Base-by-base conservation (phyloP, 2,888 invertebrate genomes). In the Limnephilus rhombicus region DNA sequence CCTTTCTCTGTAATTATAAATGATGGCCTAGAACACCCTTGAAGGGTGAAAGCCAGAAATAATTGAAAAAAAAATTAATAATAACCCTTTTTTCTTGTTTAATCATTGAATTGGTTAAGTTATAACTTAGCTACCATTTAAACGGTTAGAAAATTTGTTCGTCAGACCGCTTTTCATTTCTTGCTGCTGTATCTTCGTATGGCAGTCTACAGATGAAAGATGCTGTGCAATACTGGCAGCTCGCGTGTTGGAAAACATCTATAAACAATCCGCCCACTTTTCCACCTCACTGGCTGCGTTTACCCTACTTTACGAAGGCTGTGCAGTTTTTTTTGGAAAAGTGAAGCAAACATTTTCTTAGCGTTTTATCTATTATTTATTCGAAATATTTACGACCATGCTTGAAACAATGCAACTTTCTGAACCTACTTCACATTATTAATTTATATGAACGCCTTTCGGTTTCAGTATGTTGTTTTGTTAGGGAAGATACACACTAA, bases 251-350 rank as follows among this genome's bases (percentile, higher is more conserved):
- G 68, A 68, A 68, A 68, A 68, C 68, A 68, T 24, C 68, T 68
- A 68, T 68, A 68, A 24, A 68, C 68, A 68, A 68, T 68, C 68
- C 68, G 68, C 68, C 68, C 68, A 68, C 68, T 68, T 68, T 68
- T 68, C 68, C 68, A 68, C 68, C 68, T n/a, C 24, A 68, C 9
- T 68, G 68, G 24, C 68, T 24, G 24, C 68, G 68, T n/a, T 68
- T 68, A 68, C 68, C 68, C 68, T 68, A 68, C 68, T 68, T 68
- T 68, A n/a, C n/a, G 68, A 68, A 68, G 68, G 68, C 68, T 68
- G 68, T 68, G 24, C 68, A 68, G 68, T 68, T 68, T 68, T 68
- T 45, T 68, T 68, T 24, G 68, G 68, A 68, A 68, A 68, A 68
- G 68, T 68, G 68, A 68, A n/a, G 68, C 68, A 68, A 68, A 68